These are phyloP conservation scores for Cydia amplana DNA, from an alignment of 1,140 invertebrate species.

Conservation along the genomic window DNA sequence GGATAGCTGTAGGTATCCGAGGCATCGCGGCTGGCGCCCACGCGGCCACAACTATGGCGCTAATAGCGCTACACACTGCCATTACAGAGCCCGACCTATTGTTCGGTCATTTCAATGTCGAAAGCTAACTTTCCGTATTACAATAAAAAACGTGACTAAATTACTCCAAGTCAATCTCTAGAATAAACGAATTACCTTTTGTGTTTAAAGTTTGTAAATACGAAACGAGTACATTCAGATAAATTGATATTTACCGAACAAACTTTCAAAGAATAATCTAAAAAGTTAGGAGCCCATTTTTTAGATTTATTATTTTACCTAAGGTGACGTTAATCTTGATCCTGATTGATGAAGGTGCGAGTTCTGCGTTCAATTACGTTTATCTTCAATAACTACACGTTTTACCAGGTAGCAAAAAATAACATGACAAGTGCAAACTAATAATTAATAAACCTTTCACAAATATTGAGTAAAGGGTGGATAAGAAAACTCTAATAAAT, in stretches of 20 bases:
- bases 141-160: slow-evolving; percentile 6
- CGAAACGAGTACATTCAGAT: not conserved
- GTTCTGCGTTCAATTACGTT: not conserved
- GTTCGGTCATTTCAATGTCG: slow-evolving; percentile 32
- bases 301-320: slow-evolving; percentile 27
- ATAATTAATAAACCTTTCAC: not conserved
- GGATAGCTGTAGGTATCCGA: slow-evolving; percentile 36
- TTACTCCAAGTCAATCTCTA: slow-evolving; percentile 9
- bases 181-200: slow-evolving; percentile 1
- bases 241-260: not conserved
- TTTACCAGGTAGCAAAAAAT: not conserved
- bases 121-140: slow-evolving; percentile 13
- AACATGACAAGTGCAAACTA: not conserved
- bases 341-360: slow-evolving; percentile 26
- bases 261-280: not conserved
- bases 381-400: not conserved
- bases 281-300: not conserved
- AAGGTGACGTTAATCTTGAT: slow-evolving; percentile 26
- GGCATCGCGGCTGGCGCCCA: slow-evolving; percentile 17
- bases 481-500: no score
- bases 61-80: slow-evolving; percentile 11
- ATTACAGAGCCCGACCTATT: slow-evolving; percentile 16
- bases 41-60: slow-evolving; percentile 14
- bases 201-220: not conserved
- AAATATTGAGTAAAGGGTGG: no score